Evolutionary conservation across 2,113 vertebrate genomes (phyloP).

Genomic region (Thryonomys swinderianus): DNA sequence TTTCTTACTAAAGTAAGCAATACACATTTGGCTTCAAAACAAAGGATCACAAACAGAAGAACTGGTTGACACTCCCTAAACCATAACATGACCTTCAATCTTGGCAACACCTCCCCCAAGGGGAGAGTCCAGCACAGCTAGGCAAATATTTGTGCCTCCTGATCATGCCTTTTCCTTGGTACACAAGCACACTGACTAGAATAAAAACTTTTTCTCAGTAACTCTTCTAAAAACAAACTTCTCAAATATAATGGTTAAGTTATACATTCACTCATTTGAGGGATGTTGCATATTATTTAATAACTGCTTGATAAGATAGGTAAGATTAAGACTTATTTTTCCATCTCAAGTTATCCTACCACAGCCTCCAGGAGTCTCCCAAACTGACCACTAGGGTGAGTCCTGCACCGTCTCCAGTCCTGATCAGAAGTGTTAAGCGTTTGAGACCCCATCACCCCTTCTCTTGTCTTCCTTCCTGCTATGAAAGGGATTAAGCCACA

Average conservation of each 20-base stretch:
- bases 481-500: background rate
- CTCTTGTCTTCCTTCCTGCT: background rate
- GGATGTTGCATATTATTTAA: background rate
- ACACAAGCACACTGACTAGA: background rate
- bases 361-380: background rate
- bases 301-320: background rate
- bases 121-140: background rate
- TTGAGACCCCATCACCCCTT: background rate
- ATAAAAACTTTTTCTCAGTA: background rate
- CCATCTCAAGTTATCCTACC: background rate
- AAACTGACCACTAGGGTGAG: background rate
- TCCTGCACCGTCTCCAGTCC: background rate
- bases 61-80: background rate
- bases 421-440: background rate
- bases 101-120: background rate
- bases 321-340: background rate
- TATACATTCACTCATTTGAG: background rate
- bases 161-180: background rate
- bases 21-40: slow-evolving; percentile 41
- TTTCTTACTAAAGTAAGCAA: slow-evolving; percentile 47
- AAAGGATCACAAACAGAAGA: slow-evolving; percentile 26
- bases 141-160: background rate
- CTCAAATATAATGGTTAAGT: background rate
- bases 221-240: background rate
- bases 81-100: slow-evolving; percentile 12